A percentile compares a stretch with the other conserved stretches of the same genome.
phyloP scores from a whole-genome alignment of 2,113 vertebrate species.

The Phylloscopus whistleri region DNA sequence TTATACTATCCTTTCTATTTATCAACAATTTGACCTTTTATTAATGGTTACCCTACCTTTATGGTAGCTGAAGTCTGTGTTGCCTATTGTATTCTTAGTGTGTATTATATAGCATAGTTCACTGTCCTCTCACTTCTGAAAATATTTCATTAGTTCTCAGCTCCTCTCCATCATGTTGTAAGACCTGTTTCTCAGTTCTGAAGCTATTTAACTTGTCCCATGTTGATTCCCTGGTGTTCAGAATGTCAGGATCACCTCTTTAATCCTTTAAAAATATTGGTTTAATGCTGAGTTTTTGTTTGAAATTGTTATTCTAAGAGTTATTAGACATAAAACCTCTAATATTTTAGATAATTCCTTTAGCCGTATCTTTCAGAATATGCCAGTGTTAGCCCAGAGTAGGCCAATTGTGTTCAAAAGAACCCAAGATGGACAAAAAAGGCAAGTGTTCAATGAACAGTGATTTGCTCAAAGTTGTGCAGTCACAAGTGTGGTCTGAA shows the following conservation, averaged over 20 bases:
- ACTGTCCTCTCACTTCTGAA: background rate
- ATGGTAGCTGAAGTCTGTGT: background rate
- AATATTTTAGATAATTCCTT: background rate
- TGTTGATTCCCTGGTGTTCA: background rate
- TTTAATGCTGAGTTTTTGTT: background rate
- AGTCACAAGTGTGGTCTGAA: background rate
- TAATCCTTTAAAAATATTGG: background rate
- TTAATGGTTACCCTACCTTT: background rate
- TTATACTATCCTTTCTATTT: background rate
- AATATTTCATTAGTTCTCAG: background rate
- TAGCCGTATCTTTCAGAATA: background rate
- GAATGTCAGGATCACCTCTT: background rate
- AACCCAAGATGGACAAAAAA: background rate
- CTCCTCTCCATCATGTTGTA: background rate
- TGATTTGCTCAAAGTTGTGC: background rate
- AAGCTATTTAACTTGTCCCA: background rate
- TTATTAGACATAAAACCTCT: background rate
- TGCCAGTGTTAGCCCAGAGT: background rate
- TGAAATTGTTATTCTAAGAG: background rate
- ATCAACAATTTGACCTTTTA: background rate
- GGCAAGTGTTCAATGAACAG: background rate
- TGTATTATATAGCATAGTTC: background rate
- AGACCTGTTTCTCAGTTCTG: background rate
- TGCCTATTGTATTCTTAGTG: background rate
- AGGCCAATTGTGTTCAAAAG: background rate